phyloP scores from a whole-genome alignment of 2,888 invertebrate genomes.

The Leptarthrus brevirostris region DNA sequence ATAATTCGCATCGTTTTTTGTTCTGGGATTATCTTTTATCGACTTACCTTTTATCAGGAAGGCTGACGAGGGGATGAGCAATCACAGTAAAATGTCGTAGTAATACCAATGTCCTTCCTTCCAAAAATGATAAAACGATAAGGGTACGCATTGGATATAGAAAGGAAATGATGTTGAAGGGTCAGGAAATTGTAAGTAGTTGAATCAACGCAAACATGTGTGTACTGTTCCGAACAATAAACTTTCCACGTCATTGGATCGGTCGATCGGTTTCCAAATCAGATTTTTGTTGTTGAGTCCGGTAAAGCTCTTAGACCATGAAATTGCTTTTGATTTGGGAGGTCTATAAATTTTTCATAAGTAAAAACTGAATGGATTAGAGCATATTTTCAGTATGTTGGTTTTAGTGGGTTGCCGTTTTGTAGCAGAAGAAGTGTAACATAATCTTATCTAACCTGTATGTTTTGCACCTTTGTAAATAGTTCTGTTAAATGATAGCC shows the following conservation, averaged over 20 bases:
- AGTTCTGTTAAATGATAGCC: no score
- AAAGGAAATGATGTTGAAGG: conserved; percentile 37
- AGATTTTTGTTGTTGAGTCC: background rate
- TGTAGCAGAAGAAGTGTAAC: no score
- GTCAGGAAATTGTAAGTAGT: conserved; percentile 44
- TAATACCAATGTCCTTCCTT: background rate
- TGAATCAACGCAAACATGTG: conserved; percentile 47
- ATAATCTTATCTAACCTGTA: no score
- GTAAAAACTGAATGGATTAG: background rate
- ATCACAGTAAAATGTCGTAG: conserved; percentile 6
- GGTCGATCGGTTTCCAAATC: conserved; percentile 37
- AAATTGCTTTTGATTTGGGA: conserved; percentile 34
- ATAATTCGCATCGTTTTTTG: conserved; percentile 1
- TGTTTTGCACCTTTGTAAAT: no score
- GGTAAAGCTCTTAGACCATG: conserved; percentile 30
- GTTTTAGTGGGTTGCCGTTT: no score
- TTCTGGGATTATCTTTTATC: conserved; percentile 1
- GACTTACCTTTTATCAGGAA: background rate
- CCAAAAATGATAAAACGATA: conserved; percentile 1
- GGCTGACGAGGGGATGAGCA: background rate
- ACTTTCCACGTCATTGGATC: conserved; percentile 34
- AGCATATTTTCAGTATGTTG: background rate
- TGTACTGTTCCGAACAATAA: conserved; percentile 42
- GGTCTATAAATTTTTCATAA: conserved; percentile 36
- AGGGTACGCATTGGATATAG: background rate